Evolutionary conservation across 2,888 invertebrate genomes (phyloP).

Genomic region (Masnerella sp.): DNA sequence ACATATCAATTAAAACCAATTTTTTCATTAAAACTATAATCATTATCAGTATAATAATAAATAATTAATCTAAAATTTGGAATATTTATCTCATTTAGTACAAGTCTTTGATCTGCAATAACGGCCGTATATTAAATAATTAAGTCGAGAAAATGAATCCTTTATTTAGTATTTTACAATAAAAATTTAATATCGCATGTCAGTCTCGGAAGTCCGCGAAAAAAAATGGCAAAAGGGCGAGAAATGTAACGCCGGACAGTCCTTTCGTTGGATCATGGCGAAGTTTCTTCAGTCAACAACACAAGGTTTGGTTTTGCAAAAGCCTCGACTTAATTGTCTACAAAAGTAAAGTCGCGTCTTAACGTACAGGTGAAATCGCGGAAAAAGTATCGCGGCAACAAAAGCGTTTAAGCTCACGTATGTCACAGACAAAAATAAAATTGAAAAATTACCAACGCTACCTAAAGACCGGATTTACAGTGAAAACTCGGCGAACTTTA

Average conservation of each 20-base stretch:
- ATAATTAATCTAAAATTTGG: too few relatives aligned
- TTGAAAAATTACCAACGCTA: conserved; percentile 42
- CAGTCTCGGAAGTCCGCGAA: conserved; percentile 47
- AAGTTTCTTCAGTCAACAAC: conserved; percentile 46
- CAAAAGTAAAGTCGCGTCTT: conserved; percentile 41
- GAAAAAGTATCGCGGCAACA: conserved; percentile 39
- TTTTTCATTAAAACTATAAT: too few relatives aligned
- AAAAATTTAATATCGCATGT: conserved; percentile 41
- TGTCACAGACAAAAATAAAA: conserved; percentile 35
- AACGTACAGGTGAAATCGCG: conserved; percentile 32
- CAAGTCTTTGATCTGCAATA: too few relatives aligned
- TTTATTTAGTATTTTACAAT: neutral
- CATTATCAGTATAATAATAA: too few relatives aligned
- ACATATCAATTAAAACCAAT: too few relatives aligned
- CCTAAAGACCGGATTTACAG: conserved; percentile 22
- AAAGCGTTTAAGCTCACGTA: conserved; percentile 37
- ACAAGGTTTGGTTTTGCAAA: conserved; percentile 37
- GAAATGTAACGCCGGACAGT: conserved; percentile 13
- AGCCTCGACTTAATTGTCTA: conserved; percentile 39
- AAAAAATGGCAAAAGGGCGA: conserved; percentile 24
- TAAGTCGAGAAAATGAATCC: conserved; percentile 17
- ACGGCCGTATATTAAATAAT: conserved; percentile 4
- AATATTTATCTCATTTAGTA: too few relatives aligned
- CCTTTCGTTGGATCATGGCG: conserved; percentile 14
- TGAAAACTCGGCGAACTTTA: conserved; percentile 23